phyloP scores from a whole-genome alignment of 2,888 invertebrate genomes.

The Lucinisca nassula region DNA sequence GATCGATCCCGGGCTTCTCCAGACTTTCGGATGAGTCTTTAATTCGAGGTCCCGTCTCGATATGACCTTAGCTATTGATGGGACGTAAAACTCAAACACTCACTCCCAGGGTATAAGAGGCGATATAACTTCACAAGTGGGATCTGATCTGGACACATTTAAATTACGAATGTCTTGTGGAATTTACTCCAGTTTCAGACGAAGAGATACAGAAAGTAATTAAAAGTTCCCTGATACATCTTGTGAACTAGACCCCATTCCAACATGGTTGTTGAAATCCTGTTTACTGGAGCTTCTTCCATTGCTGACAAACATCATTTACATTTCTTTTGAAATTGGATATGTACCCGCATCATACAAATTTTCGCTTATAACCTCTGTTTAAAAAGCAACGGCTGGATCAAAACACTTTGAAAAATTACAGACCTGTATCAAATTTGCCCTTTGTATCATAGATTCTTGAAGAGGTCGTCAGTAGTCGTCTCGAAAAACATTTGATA shows the following conservation, averaged over 20 bases:
- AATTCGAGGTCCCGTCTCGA: no score
- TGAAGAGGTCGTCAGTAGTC: no score
- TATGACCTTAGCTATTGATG: no score
- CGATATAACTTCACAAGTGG: conserved; percentile 23
- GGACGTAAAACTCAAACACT: no score
- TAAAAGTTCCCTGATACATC: conserved; percentile 29
- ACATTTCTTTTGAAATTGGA: neutral
- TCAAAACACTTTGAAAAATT: no score
- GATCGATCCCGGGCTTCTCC: no score
- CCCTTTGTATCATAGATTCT: no score
- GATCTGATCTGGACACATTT: neutral
- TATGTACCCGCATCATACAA: conserved; percentile 30
- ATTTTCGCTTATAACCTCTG: conserved; percentile 10
- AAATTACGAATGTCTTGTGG: neutral
- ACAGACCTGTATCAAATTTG: no score
- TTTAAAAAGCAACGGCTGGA: no score
- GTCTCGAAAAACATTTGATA: no score
- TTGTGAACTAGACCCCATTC: conserved; percentile 47
- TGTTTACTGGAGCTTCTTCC: conserved; percentile 43
- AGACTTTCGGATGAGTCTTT: no score
- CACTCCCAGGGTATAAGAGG: conserved; percentile 44
- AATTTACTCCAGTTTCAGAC: neutral
- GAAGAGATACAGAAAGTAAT: neutral
- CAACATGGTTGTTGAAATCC: conserved; percentile 44
- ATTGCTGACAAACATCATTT: conserved; percentile 4